These are phyloP conservation scores for Drosophila simulans DNA, from an alignment of 1,140 invertebrate species.

Conservation along the genomic window DNA sequence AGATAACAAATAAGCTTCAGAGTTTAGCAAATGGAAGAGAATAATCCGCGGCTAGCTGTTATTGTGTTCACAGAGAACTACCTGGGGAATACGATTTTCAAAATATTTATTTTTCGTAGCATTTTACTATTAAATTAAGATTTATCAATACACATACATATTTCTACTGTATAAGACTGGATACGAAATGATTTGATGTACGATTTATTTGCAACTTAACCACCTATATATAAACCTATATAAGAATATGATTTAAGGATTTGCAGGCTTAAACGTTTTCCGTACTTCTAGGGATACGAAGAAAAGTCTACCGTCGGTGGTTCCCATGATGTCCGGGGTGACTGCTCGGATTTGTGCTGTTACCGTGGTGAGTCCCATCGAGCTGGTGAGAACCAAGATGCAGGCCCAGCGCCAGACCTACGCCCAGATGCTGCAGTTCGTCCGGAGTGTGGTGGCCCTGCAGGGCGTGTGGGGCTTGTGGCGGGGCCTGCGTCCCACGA, in stretches of 20 bases:
- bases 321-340: constrained; percentile 92
- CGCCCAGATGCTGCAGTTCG: constrained; percentile 87
- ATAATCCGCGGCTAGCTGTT: too few species aligned
- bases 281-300: not conserved
- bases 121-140: too few species aligned
- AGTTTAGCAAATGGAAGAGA: not conserved
- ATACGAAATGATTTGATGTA: too few species aligned
- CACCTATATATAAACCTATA: too few species aligned
- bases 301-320: constrained; percentile 87
- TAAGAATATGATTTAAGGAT: too few species aligned
- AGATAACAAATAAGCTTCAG: not conserved
- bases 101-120: too few species aligned
- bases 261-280: too few species aligned
- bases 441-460: constrained; percentile 87
- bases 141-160: too few species aligned
- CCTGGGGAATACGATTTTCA: too few species aligned
- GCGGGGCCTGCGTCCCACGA: constrained; percentile 95
- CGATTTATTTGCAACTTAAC: too few species aligned
- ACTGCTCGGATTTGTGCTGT: constrained; percentile 93
- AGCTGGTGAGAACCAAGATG: constrained; percentile 99
- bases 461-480: constrained; percentile 93
- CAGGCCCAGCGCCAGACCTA: constrained; percentile 96
- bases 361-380: constrained; percentile 95
- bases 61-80: too few species aligned
- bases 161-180: too few species aligned